Conservation (phyloP, 1,140 invertebrate species). For the Nomia melanderi region DNA sequence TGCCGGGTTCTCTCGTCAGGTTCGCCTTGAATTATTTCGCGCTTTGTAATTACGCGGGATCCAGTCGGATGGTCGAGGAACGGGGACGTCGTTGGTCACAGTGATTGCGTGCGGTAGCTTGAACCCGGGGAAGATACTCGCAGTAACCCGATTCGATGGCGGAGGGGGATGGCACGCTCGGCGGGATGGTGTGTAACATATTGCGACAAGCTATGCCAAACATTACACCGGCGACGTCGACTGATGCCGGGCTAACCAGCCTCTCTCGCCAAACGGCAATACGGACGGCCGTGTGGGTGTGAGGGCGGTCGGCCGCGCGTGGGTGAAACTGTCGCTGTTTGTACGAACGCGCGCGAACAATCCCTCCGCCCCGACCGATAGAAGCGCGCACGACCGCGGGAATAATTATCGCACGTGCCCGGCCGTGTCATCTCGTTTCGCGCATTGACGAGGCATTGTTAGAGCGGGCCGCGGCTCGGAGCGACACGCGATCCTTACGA, state of each 20-base stretch:
- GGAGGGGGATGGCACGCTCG: conserved; percentile 35
- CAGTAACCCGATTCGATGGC: conserved; percentile 76
- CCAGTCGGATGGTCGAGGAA: conserved; percentile 38
- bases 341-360: conserved; percentile 36
- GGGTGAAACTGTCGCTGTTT: conserved; percentile 20
- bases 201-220: conserved; percentile 75
- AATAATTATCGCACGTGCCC: conserved; percentile 73
- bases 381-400: conserved; percentile 45
- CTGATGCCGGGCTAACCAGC: conserved; percentile 71
- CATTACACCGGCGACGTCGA: conserved; percentile 72
- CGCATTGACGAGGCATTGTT: conserved; percentile 72
- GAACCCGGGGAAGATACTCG: conserved; percentile 46
- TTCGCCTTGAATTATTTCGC: conserved; percentile 57
- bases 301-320: background rate
- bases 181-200: conserved; percentile 70
- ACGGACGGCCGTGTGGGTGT: conserved; percentile 22
- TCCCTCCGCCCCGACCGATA: conserved; percentile 1
- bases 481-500: conserved; percentile 60
- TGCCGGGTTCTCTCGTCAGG: conserved; percentile 31
- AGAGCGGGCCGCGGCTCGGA: conserved; percentile 47
- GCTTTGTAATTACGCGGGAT: conserved; percentile 57
- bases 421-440: conserved; percentile 74
- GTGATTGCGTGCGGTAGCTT: conserved; percentile 53
- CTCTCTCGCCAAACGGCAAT: conserved; percentile 49
- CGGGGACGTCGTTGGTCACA: conserved; percentile 53